Percentiles rank a stretch among this genome's conserved stretches.
Conservation (phyloP, 2,888 invertebrate species). For the Piscicola geometra region DNA sequence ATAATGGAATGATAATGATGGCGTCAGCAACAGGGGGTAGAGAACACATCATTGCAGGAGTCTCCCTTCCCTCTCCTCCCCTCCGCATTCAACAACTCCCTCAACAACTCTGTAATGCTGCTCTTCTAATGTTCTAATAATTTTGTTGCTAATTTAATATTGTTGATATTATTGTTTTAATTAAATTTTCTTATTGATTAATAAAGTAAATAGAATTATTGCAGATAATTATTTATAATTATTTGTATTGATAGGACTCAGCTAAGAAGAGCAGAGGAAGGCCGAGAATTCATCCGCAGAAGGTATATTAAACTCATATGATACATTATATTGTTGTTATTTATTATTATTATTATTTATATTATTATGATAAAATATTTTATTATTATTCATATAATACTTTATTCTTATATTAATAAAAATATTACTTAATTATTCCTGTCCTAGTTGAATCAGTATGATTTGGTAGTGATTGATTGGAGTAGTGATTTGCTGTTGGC, state of each 20-base stretch:
- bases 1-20: neutral
- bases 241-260: slow-evolving; percentile 18
- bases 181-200: slow-evolving; percentile 4
- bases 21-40: slow-evolving; percentile 17
- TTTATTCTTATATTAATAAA: neutral
- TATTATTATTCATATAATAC: neutral
- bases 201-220: neutral
- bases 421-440: neutral
- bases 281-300: slow-evolving; percentile 35
- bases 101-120: slow-evolving; percentile 14
- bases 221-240: neutral
- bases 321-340: neutral
- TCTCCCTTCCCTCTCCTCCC: slow-evolving; percentile 32
- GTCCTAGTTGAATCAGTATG: neutral
- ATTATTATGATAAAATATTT: neutral
- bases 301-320: slow-evolving; percentile 22
- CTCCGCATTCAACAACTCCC: slow-evolving; percentile 26
- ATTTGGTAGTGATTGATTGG: too few species aligned
- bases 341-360: neutral
- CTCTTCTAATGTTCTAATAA: neutral
- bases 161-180: slow-evolving; percentile 1
- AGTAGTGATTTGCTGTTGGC: too few species aligned
- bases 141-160: neutral
- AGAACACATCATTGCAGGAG: slow-evolving; percentile 30
- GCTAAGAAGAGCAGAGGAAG: slow-evolving; percentile 34